Conservation (phyloP, 1,140 invertebrate species). For the Yoshiicerus persimilis region DNA sequence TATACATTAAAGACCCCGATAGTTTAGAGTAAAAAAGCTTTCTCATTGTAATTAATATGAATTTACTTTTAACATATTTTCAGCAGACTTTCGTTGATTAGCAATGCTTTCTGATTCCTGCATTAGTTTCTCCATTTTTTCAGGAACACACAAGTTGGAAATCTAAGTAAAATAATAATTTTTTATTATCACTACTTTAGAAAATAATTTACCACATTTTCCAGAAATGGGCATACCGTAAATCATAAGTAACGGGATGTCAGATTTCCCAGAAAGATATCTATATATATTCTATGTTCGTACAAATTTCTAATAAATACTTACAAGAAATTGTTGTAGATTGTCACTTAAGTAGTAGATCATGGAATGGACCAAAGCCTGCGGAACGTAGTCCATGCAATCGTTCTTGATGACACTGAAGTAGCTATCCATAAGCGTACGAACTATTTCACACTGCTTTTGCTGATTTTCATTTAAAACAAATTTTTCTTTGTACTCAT, state of each 20-base stretch:
- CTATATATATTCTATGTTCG: background rate
- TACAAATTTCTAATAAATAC: background rate
- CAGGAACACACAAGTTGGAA: too few relatives aligned
- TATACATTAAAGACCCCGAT: background rate
- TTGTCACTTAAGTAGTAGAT: constrained; percentile 98
- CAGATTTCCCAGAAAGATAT: background rate
- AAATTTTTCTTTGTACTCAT: background rate
- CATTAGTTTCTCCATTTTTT: background rate
- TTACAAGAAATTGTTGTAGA: constrained; percentile 92
- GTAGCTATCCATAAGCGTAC: constrained; percentile 94
- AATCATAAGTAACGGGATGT: background rate
- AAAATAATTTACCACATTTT: background rate
- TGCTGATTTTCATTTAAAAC: background rate
- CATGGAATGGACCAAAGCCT: constrained; percentile 98
- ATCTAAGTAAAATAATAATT: background rate
- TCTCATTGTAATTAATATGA: background rate
- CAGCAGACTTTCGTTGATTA: background rate
- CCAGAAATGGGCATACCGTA: background rate
- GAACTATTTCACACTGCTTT: constrained; percentile 90
- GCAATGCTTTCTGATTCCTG: background rate
- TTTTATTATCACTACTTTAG: background rate
- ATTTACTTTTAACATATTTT: background rate
- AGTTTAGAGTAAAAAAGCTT: background rate
- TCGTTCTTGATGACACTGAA: constrained; percentile 98
- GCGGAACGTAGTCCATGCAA: constrained; percentile 97